Evolutionary conservation across 1,140 invertebrate species (phyloP).

Genomic region (Idris sp.): DNA sequence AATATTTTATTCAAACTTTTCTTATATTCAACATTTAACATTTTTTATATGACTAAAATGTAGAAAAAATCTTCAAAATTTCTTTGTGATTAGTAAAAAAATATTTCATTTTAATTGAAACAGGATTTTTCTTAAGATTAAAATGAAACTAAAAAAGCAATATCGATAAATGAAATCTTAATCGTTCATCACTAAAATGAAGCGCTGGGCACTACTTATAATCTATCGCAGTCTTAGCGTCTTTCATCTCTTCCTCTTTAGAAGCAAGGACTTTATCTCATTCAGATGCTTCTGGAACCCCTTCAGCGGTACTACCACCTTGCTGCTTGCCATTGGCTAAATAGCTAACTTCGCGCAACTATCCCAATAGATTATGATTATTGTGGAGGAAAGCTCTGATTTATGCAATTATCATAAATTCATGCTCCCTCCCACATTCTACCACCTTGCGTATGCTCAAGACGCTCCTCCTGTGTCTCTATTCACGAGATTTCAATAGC

Average conservation of each 20-base stretch:
- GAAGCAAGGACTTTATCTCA: slow-evolving; percentile 72
- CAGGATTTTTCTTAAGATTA: slow-evolving; percentile 12
- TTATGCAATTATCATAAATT: slow-evolving; percentile 79
- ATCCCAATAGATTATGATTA: slow-evolving; percentile 79
- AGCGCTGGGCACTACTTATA: slow-evolving; percentile 51
- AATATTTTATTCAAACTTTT: no score
- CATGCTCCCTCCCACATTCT: slow-evolving; percentile 67
- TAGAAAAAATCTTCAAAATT: no score
- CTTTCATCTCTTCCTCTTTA: slow-evolving; percentile 62
- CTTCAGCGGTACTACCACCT: slow-evolving; percentile 64
- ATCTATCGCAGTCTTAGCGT: slow-evolving; percentile 50
- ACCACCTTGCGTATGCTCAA: slow-evolving; percentile 74
- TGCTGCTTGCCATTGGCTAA: slow-evolving; percentile 74
- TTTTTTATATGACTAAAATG: no score
- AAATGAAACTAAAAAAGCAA: slow-evolving; percentile 25
- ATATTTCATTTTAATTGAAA: slow-evolving; percentile 15
- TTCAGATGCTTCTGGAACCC: slow-evolving; percentile 67
- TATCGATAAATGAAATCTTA: slow-evolving; percentile 48
- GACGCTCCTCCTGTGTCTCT: slow-evolving; percentile 70
- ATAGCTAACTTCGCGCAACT: slow-evolving; percentile 78
- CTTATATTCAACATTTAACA: no score
- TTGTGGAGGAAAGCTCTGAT: slow-evolving; percentile 78
- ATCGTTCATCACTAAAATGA: slow-evolving; percentile 48
- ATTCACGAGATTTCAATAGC: slow-evolving; percentile 76
- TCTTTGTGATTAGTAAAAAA: no score